Conservation (phyloP, 2,888 invertebrate species). For the Spicauda simplicius region DNA sequence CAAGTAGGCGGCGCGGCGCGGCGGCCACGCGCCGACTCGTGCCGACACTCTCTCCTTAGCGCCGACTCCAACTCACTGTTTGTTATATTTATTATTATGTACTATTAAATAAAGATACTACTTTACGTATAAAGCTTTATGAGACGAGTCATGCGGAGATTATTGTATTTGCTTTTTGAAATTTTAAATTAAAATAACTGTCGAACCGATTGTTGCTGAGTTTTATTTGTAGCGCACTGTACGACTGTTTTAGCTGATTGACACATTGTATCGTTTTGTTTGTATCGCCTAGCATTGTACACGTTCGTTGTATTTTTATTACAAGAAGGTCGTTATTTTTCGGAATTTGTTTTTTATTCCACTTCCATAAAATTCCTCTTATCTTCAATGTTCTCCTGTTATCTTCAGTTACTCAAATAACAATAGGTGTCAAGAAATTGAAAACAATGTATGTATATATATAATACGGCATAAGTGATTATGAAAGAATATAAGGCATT, state of each 20-base stretch:
- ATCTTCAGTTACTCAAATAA: no score
- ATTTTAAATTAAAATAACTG: conserved; percentile 84
- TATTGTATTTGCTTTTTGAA: conserved; percentile 85
- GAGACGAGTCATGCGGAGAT: conserved; percentile 82
- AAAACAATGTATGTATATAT: no score
- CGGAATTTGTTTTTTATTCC: conserved; percentile 33
- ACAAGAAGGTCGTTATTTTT: conserved; percentile 36
- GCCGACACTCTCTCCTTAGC: conserved; percentile 38
- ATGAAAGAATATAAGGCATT: no score
- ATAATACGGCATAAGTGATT: no score
- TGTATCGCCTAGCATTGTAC: conserved; percentile 29
- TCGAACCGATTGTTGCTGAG: conserved; percentile 65
- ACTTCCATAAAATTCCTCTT: not conserved
- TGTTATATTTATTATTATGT: conserved; percentile 82
- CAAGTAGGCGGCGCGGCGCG: no score
- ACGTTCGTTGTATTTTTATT: conserved; percentile 35
- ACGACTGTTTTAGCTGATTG: conserved; percentile 18
- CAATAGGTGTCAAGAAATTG: no score
- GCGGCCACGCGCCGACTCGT: not conserved
- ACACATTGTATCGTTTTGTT: conserved; percentile 18
- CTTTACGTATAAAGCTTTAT: conserved; percentile 84
- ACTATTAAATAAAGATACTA: conserved; percentile 72
- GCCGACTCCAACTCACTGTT: conserved; percentile 70
- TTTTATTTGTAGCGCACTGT: conserved; percentile 26
- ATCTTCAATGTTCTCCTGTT: not conserved